Conservation (phyloP, 2,888 invertebrate species). For the Eretmocerus hayati region DNA sequence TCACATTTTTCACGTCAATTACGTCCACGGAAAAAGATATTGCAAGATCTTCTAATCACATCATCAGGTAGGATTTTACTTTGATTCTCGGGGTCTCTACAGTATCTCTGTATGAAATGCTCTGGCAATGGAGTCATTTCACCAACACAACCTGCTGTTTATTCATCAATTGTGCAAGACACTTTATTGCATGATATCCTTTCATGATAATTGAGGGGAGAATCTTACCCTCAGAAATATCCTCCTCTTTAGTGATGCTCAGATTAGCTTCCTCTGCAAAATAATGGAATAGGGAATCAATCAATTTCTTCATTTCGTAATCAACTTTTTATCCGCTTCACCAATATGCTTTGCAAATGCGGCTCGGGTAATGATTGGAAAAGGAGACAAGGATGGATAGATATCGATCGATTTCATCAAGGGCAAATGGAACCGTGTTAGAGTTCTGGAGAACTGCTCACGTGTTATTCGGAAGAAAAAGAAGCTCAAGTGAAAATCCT, state of each 20-base stretch:
- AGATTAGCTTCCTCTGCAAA: constrained; percentile 64
- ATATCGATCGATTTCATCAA: neutral
- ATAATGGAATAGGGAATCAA: constrained; percentile 20
- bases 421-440: neutral
- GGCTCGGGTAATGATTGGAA: neutral
- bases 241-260: constrained; percentile 63
- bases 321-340: constrained; percentile 14
- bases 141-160: neutral
- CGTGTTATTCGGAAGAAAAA: neutral
- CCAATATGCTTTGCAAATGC: constrained; percentile 44
- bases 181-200: constrained; percentile 41
- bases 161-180: too few species aligned
- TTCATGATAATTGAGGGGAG: constrained; percentile 38
- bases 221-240: constrained; percentile 46
- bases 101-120: too few species aligned
- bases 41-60: too few species aligned
- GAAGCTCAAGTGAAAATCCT: neutral
- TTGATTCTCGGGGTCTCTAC: too few species aligned
- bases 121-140: too few species aligned
- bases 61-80: too few species aligned
- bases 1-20: too few species aligned
- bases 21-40: too few species aligned
- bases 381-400: neutral
- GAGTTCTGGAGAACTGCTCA: constrained; percentile 9
- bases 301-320: constrained; percentile 1